Conservation (phyloP, 1,140 invertebrate genomes). For the Drosophila nasuta region DNA sequence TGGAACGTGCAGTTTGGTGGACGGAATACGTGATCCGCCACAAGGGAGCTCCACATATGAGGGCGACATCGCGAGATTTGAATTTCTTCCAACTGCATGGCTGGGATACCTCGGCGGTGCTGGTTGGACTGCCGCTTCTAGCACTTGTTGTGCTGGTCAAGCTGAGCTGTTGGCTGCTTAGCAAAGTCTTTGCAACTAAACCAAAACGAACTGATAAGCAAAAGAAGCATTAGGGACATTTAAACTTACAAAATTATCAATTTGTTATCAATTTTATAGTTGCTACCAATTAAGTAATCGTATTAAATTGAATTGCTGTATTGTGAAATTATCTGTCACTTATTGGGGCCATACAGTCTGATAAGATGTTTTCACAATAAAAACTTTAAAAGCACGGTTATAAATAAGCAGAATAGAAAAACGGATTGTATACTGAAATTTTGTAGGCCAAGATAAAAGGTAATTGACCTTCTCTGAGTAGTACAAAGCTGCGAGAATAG, state of each 20-base stretch:
- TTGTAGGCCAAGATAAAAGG: too few species aligned
- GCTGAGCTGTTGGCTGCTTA: constrained; percentile 19
- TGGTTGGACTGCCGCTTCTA: constrained; percentile 45
- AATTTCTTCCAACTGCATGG: constrained; percentile 85
- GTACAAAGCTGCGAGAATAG: too few species aligned
- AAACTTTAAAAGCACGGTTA: background rate
- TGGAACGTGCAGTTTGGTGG: constrained; percentile 90
- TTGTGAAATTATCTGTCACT: background rate
- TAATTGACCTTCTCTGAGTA: too few species aligned
- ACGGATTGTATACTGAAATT: too few species aligned
- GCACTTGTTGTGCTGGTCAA: constrained; percentile 20
- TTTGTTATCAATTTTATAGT: background rate
- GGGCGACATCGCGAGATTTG: constrained; percentile 56
- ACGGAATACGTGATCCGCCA: constrained; percentile 88
- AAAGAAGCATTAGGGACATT: constrained; percentile 40
- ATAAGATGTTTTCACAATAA: background rate
- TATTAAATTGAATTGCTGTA: background rate
- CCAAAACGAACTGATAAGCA: constrained; percentile 32
- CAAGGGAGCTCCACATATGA: constrained; percentile 75
- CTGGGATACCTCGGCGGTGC: constrained; percentile 84
- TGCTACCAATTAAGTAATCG: background rate
- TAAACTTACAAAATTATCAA: background rate
- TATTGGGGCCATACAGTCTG: background rate
- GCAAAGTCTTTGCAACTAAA: constrained; percentile 8
- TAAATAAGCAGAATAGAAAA: background rate